These are phyloP conservation scores for Candidula unifasciata DNA, from an alignment of 2,888 invertebrate genomes.

Conservation along the genomic window DNA sequence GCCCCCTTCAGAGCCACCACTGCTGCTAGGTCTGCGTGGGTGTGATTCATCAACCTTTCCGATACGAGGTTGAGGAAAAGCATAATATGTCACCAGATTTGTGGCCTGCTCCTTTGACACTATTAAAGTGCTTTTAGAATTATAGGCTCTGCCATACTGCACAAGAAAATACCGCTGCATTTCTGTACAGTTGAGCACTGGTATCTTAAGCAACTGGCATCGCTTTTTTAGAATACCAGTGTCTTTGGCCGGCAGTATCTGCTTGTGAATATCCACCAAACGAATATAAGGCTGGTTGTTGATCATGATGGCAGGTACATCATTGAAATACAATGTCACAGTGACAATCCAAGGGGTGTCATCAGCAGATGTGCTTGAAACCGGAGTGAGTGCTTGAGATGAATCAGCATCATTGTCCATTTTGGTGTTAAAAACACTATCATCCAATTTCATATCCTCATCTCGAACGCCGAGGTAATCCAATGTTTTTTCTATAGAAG, in stretches of 20 bases:
- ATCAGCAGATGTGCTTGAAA: conserved; percentile 51
- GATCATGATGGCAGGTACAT: conserved; percentile 76
- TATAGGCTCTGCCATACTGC: conserved; percentile 76
- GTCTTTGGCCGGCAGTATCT: conserved; percentile 77
- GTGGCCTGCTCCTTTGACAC: conserved; percentile 75
- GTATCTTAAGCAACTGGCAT: conserved; percentile 74
- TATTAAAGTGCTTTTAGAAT: conserved; percentile 76
- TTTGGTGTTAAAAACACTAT: conserved; percentile 23
- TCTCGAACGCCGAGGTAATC: conserved; percentile 45
- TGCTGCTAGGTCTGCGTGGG: conserved; percentile 25
- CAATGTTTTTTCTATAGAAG: conserved; percentile 50
- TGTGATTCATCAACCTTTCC: conserved; percentile 54
- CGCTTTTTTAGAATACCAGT: conserved; percentile 77
- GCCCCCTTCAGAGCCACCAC: conserved; percentile 28
- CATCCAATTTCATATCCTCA: conserved; percentile 43
- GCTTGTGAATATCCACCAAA: conserved; percentile 77
- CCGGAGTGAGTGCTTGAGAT: conserved; percentile 34
- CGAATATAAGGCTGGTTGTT: conserved; percentile 74
- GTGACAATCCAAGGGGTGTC: conserved; percentile 73
- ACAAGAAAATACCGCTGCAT: conserved; percentile 78
- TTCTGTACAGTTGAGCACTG: conserved; percentile 76
- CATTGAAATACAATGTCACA: conserved; percentile 77
- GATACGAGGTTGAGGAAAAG: conserved; percentile 70
- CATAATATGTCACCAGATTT: conserved; percentile 76
- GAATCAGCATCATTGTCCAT: conserved; percentile 39